Percentiles rank a stretch among this genome's conserved stretches.
Conservation (phyloP, 2,113 vertebrate species). For the Balaenoptera acutorostrata region DNA sequence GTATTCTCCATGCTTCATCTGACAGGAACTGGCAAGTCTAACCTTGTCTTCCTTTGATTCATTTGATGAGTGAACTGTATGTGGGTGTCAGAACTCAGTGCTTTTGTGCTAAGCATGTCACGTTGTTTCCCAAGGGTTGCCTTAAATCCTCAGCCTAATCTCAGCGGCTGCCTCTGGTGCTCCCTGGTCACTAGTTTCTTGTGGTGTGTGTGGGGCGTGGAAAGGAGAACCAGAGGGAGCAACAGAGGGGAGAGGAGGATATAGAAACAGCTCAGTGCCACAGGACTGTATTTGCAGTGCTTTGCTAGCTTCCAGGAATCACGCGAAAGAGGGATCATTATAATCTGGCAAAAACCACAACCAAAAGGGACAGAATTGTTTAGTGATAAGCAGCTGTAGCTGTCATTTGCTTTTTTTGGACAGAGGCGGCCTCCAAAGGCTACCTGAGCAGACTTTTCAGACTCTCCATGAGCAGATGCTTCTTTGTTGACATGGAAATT, state of each 20-base stretch:
- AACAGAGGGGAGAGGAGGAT: not conserved
- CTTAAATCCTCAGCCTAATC: not conserved
- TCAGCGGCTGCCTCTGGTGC: not conserved
- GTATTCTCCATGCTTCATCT: not conserved
- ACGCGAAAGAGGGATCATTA: not conserved
- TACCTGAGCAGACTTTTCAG: not conserved
- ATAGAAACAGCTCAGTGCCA: not conserved
- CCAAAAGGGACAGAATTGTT: not conserved
- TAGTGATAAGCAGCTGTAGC: not conserved
- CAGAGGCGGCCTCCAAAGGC: not conserved
- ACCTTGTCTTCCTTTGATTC: not conserved
- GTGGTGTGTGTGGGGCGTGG: not conserved
- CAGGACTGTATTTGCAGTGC: not conserved
- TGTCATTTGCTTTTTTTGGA: not conserved
- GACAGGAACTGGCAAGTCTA: not conserved
- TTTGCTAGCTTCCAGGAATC: not conserved
- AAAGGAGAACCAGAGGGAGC: not conserved
- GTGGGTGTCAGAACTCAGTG: not conserved
- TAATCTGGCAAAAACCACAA: constrained; percentile 6
- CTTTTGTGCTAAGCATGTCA: not conserved
- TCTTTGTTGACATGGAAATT: constrained; percentile 14
- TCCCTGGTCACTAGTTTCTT: not conserved
- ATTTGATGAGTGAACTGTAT: not conserved
- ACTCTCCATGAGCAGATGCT: not conserved
- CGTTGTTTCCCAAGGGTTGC: not conserved